These are phyloP conservation scores for Naja naja DNA, from an alignment of 2,113 vertebrate genomes.

Conservation along the genomic window DNA sequence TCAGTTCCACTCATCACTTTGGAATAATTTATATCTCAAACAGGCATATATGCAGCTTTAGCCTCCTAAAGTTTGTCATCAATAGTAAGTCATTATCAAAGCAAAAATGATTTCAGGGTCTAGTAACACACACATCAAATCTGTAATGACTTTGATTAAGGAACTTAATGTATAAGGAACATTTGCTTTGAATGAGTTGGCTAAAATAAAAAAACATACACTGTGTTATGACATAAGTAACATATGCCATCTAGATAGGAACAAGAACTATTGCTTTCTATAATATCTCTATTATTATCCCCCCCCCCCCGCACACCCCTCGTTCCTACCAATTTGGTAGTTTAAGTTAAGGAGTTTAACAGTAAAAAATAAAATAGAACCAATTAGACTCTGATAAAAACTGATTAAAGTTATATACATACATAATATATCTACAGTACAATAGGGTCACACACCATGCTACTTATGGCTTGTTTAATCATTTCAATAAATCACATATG, in stretches of 20 bases:
- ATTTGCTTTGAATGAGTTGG: conserved; percentile 17
- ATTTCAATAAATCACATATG: background rate
- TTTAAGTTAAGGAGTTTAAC: background rate
- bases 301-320: background rate
- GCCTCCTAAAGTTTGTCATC: conserved; percentile 45
- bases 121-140: conserved; percentile 27
- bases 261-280: background rate
- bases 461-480: background rate
- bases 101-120: conserved; percentile 33
- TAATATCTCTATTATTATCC: background rate
- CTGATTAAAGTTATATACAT: background rate
- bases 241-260: background rate
- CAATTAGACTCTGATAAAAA: background rate
- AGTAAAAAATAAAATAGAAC: background rate
- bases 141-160: conserved; percentile 34
- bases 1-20: conserved; percentile 50
- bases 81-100: conserved; percentile 54
- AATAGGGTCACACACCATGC: background rate
- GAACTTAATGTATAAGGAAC: conserved; percentile 38
- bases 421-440: background rate
- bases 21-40: conserved; percentile 9
- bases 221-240: background rate
- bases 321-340: background rate
- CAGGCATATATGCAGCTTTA: conserved; percentile 2
- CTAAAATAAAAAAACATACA: background rate